Conservation (phyloP, 2,797 vertebrate species). For the Chaunax sp. region DNA sequence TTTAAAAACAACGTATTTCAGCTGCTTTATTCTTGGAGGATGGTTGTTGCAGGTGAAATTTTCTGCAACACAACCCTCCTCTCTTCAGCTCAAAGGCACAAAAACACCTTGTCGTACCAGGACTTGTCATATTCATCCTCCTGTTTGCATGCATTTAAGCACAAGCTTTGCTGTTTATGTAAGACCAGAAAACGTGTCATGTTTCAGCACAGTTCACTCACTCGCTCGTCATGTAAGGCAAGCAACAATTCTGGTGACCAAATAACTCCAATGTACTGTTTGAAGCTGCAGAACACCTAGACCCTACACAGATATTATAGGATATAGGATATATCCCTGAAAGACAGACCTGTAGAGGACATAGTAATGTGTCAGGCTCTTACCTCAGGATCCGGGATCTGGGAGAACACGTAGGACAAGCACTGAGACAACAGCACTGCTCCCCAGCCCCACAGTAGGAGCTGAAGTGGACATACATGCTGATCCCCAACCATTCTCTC, state of each 20-base stretch:
- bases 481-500: slow-evolving; percentile 79
- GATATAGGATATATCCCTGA: slow-evolving; percentile 26
- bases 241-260: slow-evolving; percentile 23
- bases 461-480: slow-evolving; percentile 66
- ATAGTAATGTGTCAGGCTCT: slow-evolving; percentile 59
- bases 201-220: slow-evolving; percentile 30
- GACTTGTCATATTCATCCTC: slow-evolving; percentile 8
- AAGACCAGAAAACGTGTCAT: slow-evolving; percentile 24
- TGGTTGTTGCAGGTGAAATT: no score
- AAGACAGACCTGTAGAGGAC: slow-evolving; percentile 53
- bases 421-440: slow-evolving; percentile 81
- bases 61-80: background rate
- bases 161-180: background rate
- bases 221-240: slow-evolving; percentile 2
- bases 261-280: background rate
- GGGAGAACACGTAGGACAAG: slow-evolving; percentile 78
- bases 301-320: slow-evolving; percentile 9
- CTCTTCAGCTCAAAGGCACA: slow-evolving; percentile 7
- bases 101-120: background rate
- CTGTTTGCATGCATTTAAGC: slow-evolving; percentile 13
- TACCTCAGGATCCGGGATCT: slow-evolving; percentile 87
- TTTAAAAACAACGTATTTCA: slow-evolving; percentile 2
- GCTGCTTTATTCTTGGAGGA: background rate
- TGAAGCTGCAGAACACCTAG: background rate
- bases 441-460: slow-evolving; percentile 71